Conservation (phyloP, 2,113 vertebrate genomes). For the Grus americana region DNA sequence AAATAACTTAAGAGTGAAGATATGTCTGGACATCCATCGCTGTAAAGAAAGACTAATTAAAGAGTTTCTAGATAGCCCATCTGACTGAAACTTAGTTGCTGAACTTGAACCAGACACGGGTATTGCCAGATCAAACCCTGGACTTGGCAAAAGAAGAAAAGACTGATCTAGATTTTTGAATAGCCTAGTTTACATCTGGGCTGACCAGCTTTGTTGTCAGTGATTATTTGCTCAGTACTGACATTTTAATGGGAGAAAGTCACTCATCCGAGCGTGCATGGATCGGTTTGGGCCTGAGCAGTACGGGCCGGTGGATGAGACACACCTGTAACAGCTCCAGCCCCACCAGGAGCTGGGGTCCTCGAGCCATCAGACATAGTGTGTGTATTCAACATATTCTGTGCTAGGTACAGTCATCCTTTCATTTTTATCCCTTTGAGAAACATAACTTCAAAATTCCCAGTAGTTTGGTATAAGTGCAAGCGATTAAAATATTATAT, state of each 20-base stretch:
- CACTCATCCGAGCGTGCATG: fast-evolving
- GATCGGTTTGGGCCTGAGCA: background rate
- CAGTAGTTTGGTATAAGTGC: background rate
- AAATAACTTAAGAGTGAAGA: background rate
- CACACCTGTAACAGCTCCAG: background rate
- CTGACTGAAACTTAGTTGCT: background rate
- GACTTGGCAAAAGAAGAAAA: background rate
- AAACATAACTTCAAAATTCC: background rate
- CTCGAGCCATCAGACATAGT: background rate
- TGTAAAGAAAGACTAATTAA: background rate
- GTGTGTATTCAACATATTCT: background rate
- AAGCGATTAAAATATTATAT: background rate
- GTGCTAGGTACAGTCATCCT: background rate
- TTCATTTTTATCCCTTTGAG: background rate
- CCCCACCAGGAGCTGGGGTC: background rate
- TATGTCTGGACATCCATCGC: background rate
- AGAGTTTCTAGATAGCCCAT: background rate
- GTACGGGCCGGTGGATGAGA: background rate
- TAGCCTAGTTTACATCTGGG: background rate
- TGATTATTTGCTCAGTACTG: background rate
- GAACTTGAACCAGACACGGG: background rate
- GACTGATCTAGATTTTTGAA: background rate
- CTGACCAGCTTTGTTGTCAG: background rate
- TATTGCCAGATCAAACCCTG: background rate
- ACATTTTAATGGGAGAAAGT: background rate